Base-by-base conservation (phyloP, 2,888 invertebrate species). In the Boloria euphrosyne region DNA sequence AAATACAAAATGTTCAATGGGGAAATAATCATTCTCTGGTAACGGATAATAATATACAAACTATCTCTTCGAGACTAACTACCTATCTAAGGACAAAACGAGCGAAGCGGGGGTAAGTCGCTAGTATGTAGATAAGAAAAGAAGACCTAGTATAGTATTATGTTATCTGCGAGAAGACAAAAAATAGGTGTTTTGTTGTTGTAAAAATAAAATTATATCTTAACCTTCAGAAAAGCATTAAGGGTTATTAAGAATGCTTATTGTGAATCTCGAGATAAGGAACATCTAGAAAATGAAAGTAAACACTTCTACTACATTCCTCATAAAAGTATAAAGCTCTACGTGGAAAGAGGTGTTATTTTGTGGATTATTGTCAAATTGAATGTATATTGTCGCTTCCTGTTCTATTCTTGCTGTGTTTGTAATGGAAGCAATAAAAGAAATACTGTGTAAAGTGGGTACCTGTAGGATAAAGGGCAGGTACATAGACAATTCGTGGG, bases 401-500 rank as follows among this genome's bases (percentile, higher is more conserved):
- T 87, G 86, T 79, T 74, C 80, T 79, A 82, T 84, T 80, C 80
- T 82, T 75, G 80, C 78, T 75, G 76, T 71, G 75, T 80, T 81
- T 81, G 79, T 78, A 81, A 74, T 78, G 74, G 65, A 73, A 71
- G 75, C 72, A 78, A 83, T 78, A 77, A 78, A 76, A 75, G 71
- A 75, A 78, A 75, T 71, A 74, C 58, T 18, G 73, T 76, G 76
- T 73, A 74, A 73, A 77, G 78, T 53, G 16, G 57, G 63, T 78
- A 86, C 87, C 86, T 86, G 87, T 71, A 57, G 72, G 69, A 84
- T 82, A 85, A 82, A 82, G 72, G 72, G 73, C 88, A 84, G 87
- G 86, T 86, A 86, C 80, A 74, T 75, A 75, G 68, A 73, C 73
- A 64, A 75, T 71, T 74, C 74, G 73, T 67, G 69, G 66, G 78